A percentile compares a stretch with the other conserved stretches of the same genome.
Evolutionary conservation across 1,140 invertebrate species (phyloP).

Genomic region (Brachionus rubens): DNA sequence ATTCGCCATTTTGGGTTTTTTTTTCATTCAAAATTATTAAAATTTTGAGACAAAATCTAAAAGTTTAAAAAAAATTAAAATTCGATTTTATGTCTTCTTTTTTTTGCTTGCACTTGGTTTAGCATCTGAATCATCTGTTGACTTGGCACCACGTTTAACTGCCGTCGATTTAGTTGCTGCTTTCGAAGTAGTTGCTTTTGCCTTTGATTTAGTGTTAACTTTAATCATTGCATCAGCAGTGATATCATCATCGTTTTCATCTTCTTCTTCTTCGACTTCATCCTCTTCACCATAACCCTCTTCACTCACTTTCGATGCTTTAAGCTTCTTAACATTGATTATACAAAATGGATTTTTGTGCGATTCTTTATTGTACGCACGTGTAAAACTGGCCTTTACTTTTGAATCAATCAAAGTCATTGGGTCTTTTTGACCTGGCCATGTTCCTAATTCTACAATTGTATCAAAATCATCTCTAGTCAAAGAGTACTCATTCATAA

Average conservation of each 20-base stretch:
- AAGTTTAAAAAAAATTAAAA: background rate
- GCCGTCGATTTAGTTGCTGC: background rate
- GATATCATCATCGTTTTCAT: conserved; percentile 47
- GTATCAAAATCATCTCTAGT: conserved; percentile 85
- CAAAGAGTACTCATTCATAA: conserved; percentile 77
- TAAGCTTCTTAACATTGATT: conserved; percentile 46
- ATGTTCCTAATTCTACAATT: conserved; percentile 76
- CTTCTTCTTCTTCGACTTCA: conserved; percentile 47
- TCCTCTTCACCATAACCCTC: conserved; percentile 46
- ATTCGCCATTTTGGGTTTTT: too few species aligned
- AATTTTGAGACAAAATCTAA: background rate
- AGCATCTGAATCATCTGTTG: conserved; percentile 3
- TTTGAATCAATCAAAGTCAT: conserved; percentile 70
- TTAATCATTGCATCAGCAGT: conserved; percentile 45
- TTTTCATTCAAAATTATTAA: background rate
- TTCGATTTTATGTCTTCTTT: background rate
- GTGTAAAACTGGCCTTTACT: conserved; percentile 41
- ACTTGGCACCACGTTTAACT: conserved; percentile 24
- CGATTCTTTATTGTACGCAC: conserved; percentile 40
- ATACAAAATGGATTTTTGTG: conserved; percentile 9
- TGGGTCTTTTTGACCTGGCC: conserved; percentile 74
- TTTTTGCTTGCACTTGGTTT: conserved; percentile 41
- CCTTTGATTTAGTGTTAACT: conserved; percentile 24
- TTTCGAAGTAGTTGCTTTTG: background rate
- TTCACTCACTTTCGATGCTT: background rate